Evolutionary conservation across 2,888 invertebrate species (phyloP).

Genomic region (Onthophagus sagittarius): DNA sequence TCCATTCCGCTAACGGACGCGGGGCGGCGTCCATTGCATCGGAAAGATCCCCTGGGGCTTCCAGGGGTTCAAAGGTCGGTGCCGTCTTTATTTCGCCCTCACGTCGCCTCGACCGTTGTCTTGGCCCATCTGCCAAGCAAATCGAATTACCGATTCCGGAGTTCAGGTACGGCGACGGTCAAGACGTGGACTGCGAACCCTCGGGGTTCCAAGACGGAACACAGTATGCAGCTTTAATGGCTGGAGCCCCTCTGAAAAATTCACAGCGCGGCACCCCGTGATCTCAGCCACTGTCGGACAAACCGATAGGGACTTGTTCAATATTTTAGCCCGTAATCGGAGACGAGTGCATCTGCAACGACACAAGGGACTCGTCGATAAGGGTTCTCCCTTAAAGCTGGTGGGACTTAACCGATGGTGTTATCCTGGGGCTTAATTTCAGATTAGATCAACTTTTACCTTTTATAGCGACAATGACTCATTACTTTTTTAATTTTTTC

Average conservation of each 20-base stretch:
- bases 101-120: slow-evolving; percentile 37
- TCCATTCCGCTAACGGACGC: slow-evolving; percentile 41
- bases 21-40: slow-evolving; percentile 4
- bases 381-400: background rate
- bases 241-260: background rate
- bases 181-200: slow-evolving; percentile 20
- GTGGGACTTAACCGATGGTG: background rate
- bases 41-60: slow-evolving; percentile 38
- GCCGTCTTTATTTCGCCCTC: slow-evolving; percentile 27
- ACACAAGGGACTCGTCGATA: background rate
- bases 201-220: slow-evolving; percentile 4
- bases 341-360: slow-evolving; percentile 2
- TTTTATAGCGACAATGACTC: background rate
- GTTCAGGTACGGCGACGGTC: slow-evolving; percentile 32
- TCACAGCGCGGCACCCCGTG: background rate
- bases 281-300: background rate
- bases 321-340: slow-evolving; percentile 10
- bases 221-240: slow-evolving; percentile 10
- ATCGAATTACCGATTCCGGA: slow-evolving; percentile 41
- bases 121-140: slow-evolving; percentile 44
- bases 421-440: background rate
- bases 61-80: slow-evolving; percentile 39
- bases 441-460: background rate
- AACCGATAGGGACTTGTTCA: background rate
- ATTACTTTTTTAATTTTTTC: background rate